These are phyloP conservation scores for Parambassis ranga DNA, from an alignment of 2,797 vertebrate species.

Conservation along the genomic window DNA sequence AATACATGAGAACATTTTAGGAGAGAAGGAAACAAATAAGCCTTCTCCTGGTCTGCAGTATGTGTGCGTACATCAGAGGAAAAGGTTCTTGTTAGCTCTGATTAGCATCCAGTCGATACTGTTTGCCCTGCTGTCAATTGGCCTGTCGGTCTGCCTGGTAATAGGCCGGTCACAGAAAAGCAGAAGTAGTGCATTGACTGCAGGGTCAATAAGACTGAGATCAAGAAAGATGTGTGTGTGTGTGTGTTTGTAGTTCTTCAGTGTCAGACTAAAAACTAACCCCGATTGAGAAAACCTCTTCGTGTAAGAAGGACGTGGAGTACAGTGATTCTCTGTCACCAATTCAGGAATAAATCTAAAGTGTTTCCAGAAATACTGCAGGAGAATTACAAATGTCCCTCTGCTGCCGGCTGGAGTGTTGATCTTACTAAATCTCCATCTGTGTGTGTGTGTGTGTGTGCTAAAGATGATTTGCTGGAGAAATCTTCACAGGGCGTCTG, in stretches of 20 bases:
- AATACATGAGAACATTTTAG: neutral
- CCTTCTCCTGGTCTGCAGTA: neutral
- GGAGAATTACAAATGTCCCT: constrained; percentile 37
- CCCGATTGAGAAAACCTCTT: constrained; percentile 19
- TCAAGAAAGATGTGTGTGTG: neutral
- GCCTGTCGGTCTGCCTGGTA: constrained; percentile 38
- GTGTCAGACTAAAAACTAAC: neutral
- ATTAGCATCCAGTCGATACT: constrained; percentile 43
- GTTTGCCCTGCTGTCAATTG: constrained; percentile 8
- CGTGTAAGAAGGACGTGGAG: constrained; percentile 28
- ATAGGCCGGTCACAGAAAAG: constrained; percentile 15
- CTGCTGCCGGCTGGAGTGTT: constrained; percentile 28
- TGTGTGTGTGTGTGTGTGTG: constrained; percentile 17
- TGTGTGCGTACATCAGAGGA: neutral
- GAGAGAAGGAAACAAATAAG: neutral
- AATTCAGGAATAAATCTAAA: constrained; percentile 31
- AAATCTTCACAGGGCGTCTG: constrained; percentile 19
- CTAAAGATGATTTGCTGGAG: constrained; percentile 43
- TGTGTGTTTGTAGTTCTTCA: too few species aligned
- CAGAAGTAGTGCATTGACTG: constrained; percentile 1
- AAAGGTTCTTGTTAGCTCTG: constrained; percentile 42
- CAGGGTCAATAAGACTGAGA: constrained; percentile 8
- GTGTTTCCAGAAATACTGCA: constrained; percentile 52
- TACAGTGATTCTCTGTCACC: constrained; percentile 24
- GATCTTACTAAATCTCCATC: constrained; percentile 43